These are phyloP conservation scores for Sardinella longiceps DNA, from an alignment of 2,797 vertebrate genomes.

Conservation along the genomic window DNA sequence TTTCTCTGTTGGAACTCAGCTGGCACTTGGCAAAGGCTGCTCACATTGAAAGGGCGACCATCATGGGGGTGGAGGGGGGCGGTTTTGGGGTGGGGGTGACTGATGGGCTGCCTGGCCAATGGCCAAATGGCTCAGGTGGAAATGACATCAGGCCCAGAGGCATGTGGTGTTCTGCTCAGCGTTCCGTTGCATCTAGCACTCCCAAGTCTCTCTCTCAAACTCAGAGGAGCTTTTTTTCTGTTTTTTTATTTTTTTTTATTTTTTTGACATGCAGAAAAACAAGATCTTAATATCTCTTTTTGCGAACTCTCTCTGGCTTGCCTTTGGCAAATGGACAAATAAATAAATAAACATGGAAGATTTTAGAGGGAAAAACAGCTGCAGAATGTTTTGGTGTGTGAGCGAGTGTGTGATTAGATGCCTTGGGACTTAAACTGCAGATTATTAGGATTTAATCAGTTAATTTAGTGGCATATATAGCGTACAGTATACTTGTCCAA, in stretches of 20 bases:
- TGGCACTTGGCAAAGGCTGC: neutral
- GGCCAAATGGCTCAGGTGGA: conserved; percentile 19
- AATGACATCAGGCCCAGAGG: conserved; percentile 7
- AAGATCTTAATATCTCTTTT: neutral
- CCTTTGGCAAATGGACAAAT: conserved; percentile 26
- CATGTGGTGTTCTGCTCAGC: neutral
- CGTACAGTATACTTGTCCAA: neutral
- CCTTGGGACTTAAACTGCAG: neutral
- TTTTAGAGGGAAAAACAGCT: neutral
- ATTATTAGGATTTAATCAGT: neutral
- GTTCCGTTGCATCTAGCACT: neutral
- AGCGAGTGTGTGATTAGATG: neutral
- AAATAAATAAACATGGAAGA: conserved; percentile 13
- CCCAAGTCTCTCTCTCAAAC: neutral
- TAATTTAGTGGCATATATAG: neutral
- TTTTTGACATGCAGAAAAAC: neutral
- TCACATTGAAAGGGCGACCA: neutral
- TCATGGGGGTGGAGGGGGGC: neutral
- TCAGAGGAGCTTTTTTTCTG: neutral
- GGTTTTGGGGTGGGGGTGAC: neutral
- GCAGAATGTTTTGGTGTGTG: neutral
- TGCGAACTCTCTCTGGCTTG: neutral
- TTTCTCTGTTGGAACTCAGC: neutral
- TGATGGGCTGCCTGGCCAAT: conserved; percentile 9
- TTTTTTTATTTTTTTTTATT: too few relatives aligned